Evolutionary conservation across 2,113 vertebrate species (phyloP), one percentile per base, ranked within the genome.

Genomic region (Sterna hirundo): DNA sequence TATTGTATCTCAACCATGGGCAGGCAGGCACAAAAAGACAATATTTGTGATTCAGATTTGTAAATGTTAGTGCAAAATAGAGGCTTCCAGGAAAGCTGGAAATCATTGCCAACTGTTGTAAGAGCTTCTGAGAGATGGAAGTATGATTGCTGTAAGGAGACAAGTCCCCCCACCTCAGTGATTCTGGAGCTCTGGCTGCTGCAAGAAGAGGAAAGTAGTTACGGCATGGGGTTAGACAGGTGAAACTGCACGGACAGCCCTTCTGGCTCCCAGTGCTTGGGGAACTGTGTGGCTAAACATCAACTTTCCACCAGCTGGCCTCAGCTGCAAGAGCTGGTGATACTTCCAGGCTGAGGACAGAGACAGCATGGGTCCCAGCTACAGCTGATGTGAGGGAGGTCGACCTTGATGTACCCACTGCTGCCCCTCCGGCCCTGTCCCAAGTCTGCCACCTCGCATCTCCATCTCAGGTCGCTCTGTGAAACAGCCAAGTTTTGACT

Each of bases 361-460:
- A 68, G 27, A 29, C 34, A 20, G 20, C 38, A 12, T 11, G 38
- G 20, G 60, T 51, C 13, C 23, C 0, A 3, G 65, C 51, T 72
- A 25, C 25, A 15, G 25, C n/a, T 61, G 52, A 54, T 68, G 34
- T 38, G 32, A 62, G 42, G 46, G 14, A 72, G 20, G 38, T 9
- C 30, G 55, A 34, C 42, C 68, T 44, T 2, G 1, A 46, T 3
- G 10, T 27, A 61, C 30, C 8, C 27, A 17, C 7, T 30, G 25
- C 40, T 62, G 75, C n/a, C 51, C 11, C 9, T 70, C 30, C 0
- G 3, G 60, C 27, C 8, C 30, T 2, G 1, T 58, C 12, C 18
- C 23, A 36, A 1, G 1, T 34, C 62, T 61, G 26, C 38, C 54
- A 36, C 30, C 42, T 47, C 2, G 0, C n/a, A 49, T 11, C 80